Base-by-base conservation (phyloP, 2,113 vertebrate species). In the Grammomys surdaster region DNA sequence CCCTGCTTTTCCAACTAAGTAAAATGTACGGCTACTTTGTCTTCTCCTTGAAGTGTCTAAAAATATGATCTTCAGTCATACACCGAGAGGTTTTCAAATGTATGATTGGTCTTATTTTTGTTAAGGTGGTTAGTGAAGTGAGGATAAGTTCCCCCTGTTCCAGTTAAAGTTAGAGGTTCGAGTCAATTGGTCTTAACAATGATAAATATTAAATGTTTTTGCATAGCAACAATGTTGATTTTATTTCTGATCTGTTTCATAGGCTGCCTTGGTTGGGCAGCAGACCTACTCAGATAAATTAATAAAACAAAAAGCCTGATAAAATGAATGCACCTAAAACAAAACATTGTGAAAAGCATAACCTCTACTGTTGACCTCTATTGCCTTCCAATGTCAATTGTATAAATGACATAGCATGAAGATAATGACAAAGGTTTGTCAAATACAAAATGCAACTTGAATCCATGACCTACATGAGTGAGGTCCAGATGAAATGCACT, bases 1-100 rank as follows among this genome's bases (percentile, higher is more conserved):
- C 58, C 51, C 97, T 95, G 60, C 77, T 96, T 91, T 97, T 95
- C 51, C 36, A 91, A 40, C 67, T 97, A 94, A 33, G n/a, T 81
- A 60, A 78, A 26, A 75, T 88, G 26, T 89, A 1, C 31, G 33
- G 77, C 33, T 40, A 43, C 56, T 65, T 81, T 81, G 69, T 81
- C 43, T 87, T 80, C 7, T 90, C 40, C 58, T 82, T 78, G 51
- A 90, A 86, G 73, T 33, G 46, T 92, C 73, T 69, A 88, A 93
- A 95, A 95, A 73, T 96, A 67, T 70, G 58, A 73, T 72, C 20
- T 90, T 94, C 36, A 81, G 8, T 56, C 51, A 96, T 43, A 40
- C 67, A 69, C 19, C 65, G 63, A 93, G 77, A 80, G 24, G 48
- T 58, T 96, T 93, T 33, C 14, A 87, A 92, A 92, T 76, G 87